Conservation (phyloP, 2,797 vertebrate species). For the Phalanger gymnotis region DNA sequence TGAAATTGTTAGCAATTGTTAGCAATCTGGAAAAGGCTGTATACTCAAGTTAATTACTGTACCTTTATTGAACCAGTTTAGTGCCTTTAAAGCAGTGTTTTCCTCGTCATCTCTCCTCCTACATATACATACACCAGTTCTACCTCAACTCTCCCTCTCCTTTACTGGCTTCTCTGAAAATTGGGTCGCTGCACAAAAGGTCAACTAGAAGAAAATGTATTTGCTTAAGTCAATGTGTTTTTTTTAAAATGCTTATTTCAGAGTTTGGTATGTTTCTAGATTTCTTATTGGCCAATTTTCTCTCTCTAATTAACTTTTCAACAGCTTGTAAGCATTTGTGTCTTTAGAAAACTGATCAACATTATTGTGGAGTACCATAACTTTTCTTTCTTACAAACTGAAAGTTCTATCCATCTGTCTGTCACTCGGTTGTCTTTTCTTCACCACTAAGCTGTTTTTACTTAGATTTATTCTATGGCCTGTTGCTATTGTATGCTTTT, state of each 20-base stretch:
- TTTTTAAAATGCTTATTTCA: neutral
- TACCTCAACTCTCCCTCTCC: neutral
- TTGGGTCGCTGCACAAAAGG: neutral
- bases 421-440: conserved; percentile 51
- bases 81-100: neutral
- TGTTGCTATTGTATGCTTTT: conserved; percentile 71
- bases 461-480: conserved; percentile 80
- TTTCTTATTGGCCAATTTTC: conserved; percentile 26
- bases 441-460: conserved; percentile 81
- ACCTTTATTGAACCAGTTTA: no score
- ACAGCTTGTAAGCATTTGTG: conserved; percentile 46
- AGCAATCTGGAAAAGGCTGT: neutral
- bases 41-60: neutral
- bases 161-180: conserved; percentile 29
- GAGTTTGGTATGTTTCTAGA: neutral
- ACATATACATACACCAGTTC: neutral
- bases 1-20: neutral
- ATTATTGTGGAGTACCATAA: conserved; percentile 61
- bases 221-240: conserved; percentile 2
- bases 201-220: neutral
- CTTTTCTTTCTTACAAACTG: conserved; percentile 71
- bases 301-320: conserved; percentile 52
- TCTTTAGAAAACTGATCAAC: conserved; percentile 52
- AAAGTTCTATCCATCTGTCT: conserved; percentile 65
- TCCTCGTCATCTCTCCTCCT: neutral